Conservation (phyloP, 2,113 vertebrate genomes). For the Clarias batrachus region DNA sequence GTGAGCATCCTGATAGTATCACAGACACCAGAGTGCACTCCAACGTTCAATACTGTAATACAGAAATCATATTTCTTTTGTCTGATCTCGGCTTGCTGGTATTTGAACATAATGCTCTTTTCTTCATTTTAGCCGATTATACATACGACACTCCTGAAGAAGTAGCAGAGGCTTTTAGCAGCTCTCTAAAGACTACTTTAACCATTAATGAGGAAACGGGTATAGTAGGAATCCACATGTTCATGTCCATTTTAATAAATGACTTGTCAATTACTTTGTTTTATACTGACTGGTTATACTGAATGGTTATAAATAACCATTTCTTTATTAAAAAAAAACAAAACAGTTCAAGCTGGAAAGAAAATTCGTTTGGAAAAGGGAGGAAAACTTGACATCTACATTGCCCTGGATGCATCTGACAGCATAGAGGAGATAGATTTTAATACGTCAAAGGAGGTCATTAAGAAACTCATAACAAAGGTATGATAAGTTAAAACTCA, state of each 20-base stretch:
- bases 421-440: slow-evolving; percentile 55
- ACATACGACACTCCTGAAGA: slow-evolving; percentile 71
- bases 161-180: slow-evolving; percentile 66
- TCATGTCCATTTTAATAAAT: neutral
- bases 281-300: neutral
- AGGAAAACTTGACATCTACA: slow-evolving; percentile 72
- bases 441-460: neutral
- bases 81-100: neutral
- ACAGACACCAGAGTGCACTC: neutral
- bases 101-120: neutral
- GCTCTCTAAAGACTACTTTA: slow-evolving; percentile 61
- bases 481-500: slow-evolving; percentile 51
- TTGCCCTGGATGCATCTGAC: slow-evolving; percentile 71
- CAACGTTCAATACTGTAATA: neutral
- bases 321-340: neutral
- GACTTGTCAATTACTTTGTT: neutral
- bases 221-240: slow-evolving; percentile 34
- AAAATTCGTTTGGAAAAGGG: slow-evolving; percentile 55
- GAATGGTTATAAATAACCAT: neutral
- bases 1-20: slow-evolving; percentile 57
- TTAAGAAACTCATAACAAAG: slow-evolving; percentile 64
- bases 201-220: slow-evolving; percentile 45
- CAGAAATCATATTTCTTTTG: neutral
- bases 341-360: slow-evolving; percentile 60
- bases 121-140: slow-evolving; percentile 61